Conservation (phyloP, 2,113 vertebrate species). For the Oreochromis spilurus region DNA sequence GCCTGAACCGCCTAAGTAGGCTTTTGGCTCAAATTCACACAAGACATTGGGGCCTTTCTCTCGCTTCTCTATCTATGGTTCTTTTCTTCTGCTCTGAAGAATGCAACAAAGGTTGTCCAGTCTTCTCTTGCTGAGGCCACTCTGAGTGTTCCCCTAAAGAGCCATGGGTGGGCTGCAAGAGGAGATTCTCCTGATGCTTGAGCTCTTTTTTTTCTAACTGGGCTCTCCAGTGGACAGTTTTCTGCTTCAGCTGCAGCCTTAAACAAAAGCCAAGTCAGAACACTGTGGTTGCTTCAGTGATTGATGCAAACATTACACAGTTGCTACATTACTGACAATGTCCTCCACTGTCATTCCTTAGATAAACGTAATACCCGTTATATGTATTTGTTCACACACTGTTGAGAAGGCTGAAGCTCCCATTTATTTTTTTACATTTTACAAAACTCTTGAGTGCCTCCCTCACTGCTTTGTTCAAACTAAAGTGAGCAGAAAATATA, state of each 20-base stretch:
- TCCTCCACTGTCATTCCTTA: background rate
- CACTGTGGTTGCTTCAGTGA: background rate
- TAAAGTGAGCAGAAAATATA: constrained; percentile 3
- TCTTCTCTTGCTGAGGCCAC: constrained; percentile 47
- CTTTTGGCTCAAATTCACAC: constrained; percentile 51
- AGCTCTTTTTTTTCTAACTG: constrained; percentile 38
- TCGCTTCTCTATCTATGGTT: constrained; percentile 17
- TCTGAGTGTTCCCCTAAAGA: constrained; percentile 46
- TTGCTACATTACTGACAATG: background rate
- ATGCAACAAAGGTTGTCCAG: constrained; percentile 62
- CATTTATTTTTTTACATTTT: background rate
- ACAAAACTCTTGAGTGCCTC: background rate
- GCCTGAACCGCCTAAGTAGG: constrained; percentile 39
- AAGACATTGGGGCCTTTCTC: constrained; percentile 15
- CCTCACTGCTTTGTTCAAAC: background rate
- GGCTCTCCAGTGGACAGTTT: background rate
- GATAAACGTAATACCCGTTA: background rate
- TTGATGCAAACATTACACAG: background rate
- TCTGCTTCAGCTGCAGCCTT: background rate
- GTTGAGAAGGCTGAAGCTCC: background rate
- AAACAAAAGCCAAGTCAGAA: constrained; percentile 11
- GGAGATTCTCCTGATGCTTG: constrained; percentile 37
- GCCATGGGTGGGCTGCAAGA: constrained; percentile 46
- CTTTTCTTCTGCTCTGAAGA: constrained; percentile 49
- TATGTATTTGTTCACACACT: background rate